Conservation (phyloP, 2,797 vertebrate genomes). For the Oryzias dopingdopingensis region DNA sequence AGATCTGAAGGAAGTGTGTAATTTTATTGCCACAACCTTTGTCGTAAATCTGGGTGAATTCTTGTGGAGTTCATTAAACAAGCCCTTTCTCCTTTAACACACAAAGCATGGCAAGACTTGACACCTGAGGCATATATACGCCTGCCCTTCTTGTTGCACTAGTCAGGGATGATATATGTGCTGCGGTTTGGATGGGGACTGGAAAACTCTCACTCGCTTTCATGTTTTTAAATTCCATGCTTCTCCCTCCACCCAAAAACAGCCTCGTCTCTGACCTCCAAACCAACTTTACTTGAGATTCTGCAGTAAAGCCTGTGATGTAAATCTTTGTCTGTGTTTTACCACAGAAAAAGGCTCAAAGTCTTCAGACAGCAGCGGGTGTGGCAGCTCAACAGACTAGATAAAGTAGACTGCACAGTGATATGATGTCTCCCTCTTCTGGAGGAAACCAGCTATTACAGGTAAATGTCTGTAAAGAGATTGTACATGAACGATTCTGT, state of each 20-base stretch:
- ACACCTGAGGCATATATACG: conserved; percentile 33
- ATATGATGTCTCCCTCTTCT: conserved; percentile 54
- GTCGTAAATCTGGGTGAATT: conserved; percentile 42
- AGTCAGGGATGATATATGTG: conserved; percentile 4
- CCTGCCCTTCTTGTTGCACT: conserved; percentile 3
- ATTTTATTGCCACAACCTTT: conserved; percentile 37
- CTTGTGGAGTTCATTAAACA: conserved; percentile 33
- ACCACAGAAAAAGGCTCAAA: conserved; percentile 3
- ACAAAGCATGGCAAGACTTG: conserved; percentile 10
- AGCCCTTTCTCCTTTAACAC: conserved; percentile 3
- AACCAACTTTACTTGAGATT: background rate
- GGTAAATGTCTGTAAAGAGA: background rate
- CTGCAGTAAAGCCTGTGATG: background rate
- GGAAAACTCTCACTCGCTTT: conserved; percentile 3
- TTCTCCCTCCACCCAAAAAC: conserved; percentile 1
- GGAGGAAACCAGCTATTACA: conserved; percentile 49
- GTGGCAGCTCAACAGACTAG: conserved; percentile 28
- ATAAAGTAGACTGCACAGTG: background rate
- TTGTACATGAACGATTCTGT: background rate
- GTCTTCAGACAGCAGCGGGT: conserved; percentile 9
- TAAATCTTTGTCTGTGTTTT: background rate
- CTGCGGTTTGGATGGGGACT: conserved; percentile 22
- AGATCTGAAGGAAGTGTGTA: conserved; percentile 36
- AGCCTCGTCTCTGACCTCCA: conserved; percentile 1
- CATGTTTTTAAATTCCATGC: conserved; percentile 8